Percentiles rank a stretch among this genome's conserved stretches.
Evolutionary conservation across 2,888 invertebrate species (phyloP).

Genomic region (Frankliniella intonsa): DNA sequence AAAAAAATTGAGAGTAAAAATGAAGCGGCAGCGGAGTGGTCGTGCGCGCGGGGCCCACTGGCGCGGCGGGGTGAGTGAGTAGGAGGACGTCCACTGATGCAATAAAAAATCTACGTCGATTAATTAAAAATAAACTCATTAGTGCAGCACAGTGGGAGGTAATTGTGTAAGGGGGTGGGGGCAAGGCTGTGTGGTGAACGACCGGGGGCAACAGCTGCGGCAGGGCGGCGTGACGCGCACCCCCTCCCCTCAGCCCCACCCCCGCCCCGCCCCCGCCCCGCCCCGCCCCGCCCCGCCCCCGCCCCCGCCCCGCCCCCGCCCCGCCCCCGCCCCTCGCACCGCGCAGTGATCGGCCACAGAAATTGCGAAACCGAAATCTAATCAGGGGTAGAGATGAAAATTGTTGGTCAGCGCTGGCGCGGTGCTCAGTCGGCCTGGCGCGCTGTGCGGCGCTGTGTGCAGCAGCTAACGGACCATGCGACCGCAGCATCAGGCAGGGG

Average conservation of each 20-base stretch:
- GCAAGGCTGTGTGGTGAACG: neutral
- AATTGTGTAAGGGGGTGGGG: neutral
- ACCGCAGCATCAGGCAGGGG: neutral
- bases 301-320: neutral
- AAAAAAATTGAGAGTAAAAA: neutral
- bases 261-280: neutral
- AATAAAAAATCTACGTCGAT: constrained; percentile 15
- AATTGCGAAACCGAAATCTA: constrained; percentile 42
- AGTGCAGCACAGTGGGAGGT: constrained; percentile 9
- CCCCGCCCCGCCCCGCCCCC: neutral
- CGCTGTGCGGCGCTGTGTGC: neutral
- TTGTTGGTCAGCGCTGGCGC: neutral
- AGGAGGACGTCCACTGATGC: neutral
- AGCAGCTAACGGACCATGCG: too few relatives aligned
- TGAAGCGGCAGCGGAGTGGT: too few relatives aligned
- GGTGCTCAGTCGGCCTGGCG: neutral
- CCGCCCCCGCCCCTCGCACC: neutral
- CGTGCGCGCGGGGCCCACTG: too few relatives aligned
- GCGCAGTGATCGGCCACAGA: constrained; percentile 48
- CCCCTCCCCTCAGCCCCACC: neutral
- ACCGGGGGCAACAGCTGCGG: constrained; percentile 20
- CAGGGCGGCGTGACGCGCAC: neutral
- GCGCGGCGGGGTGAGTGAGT: too few relatives aligned
- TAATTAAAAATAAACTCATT: constrained; percentile 27
- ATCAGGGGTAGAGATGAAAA: constrained; percentile 17